Evolutionary conservation across 2,888 invertebrate species (phyloP), one percentile per base, ranked within the genome.

Genomic region (Microctonus brassicae): DNA sequence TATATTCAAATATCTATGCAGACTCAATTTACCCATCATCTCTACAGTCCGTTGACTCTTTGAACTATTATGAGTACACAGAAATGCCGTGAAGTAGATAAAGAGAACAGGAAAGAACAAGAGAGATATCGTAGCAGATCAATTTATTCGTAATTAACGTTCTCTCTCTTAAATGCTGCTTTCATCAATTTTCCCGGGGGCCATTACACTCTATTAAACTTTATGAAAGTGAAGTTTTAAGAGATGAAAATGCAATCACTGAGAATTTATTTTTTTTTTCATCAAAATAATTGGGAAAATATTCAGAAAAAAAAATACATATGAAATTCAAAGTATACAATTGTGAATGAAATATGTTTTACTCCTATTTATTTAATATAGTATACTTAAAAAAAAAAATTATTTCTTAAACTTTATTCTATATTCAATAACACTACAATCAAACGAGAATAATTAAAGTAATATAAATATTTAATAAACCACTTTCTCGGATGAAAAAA

Each of bases 141-240:
- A 69, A 69, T 53, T 69, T 62, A 69, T 69, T 69, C 69, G 61
- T 62, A 61, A 69, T 69, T 69, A 69, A 69, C 53, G 61, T 61
- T 52, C 36, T 36, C 22, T 61, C 61, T n/a, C 47, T 47, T 47
- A n/a, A 47, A 20, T 3, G 17, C 47, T 47, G 17, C 47, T 47
- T 17, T 63, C 34, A 63, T 63, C 63, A 63, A 63, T 63, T 63
- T 52, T 47, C 47, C 63, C 47, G 29, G 26, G 17, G 52, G 52
- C 63, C 63, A 47, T 63, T 63, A 63, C 33, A 47, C 63, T 52
- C 47, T 63, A 63, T 63, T 63, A 63, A 47, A 47, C 47, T 63
- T 63, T 47, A 29, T 24, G 20, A 52, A 62, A 63, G 63, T 52
- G n/a, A 42, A 62, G n/a, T 20, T 7, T 63, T 9, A 13, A 17